Percentiles rank a stretch among this genome's conserved stretches.
These are phyloP conservation scores for Conus canariensis DNA, from an alignment of 2,888 invertebrate genomes.

Conservation along the genomic window DNA sequence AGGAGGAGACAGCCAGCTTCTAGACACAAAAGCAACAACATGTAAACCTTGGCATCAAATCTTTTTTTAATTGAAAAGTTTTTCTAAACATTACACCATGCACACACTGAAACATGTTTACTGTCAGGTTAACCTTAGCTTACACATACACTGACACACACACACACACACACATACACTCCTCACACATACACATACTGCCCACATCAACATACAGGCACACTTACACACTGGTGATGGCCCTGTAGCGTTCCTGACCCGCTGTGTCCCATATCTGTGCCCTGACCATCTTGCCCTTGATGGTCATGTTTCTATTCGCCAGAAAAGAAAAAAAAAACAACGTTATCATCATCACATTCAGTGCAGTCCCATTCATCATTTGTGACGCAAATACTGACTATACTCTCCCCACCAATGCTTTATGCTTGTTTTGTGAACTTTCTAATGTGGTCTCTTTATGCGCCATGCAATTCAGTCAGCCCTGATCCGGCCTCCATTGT, in stretches of 20 bases:
- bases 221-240: constrained; percentile 73
- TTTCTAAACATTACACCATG: too few species aligned
- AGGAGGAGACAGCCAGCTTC: too few species aligned
- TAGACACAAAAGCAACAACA: too few species aligned
- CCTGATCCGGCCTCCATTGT: too few species aligned
- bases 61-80: too few species aligned
- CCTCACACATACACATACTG: not conserved
- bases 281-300: constrained; percentile 98
- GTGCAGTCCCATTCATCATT: not conserved
- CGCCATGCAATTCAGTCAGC: too few species aligned
- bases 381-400: too few species aligned
- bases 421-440: too few species aligned
- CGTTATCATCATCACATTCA: not conserved
- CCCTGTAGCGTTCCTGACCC: constrained; percentile 75
- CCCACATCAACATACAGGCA: not conserved
- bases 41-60: too few species aligned
- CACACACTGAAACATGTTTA: too few species aligned
- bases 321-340: not conserved
- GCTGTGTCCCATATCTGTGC: constrained; percentile 94
- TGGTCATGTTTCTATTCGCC: constrained; percentile 78
- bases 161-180: not conserved
- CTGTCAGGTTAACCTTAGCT: not conserved
- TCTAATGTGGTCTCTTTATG: too few species aligned
- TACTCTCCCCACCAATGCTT: too few species aligned
- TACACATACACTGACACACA: not conserved